phyloP scores from a whole-genome alignment of 2,113 vertebrate genomes.

The Aldabrachelys gigantea region DNA sequence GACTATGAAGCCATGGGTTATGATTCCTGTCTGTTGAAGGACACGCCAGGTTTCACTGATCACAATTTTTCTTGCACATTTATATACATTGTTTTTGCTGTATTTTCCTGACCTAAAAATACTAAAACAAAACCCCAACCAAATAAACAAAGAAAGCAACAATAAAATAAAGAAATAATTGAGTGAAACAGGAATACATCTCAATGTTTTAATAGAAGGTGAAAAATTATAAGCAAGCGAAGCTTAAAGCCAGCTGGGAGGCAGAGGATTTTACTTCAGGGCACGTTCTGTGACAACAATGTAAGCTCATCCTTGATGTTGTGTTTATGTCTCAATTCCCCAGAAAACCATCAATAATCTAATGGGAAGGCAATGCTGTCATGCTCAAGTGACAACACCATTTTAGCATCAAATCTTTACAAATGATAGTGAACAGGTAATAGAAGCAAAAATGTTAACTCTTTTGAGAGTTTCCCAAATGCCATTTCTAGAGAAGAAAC shows the following conservation, averaged over 20 bases:
- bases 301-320: slow-evolving; percentile 62
- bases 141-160: not conserved
- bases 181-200: slow-evolving; percentile 38
- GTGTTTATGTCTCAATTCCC: slow-evolving; percentile 68
- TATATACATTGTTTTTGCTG: not conserved
- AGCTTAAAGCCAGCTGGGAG: slow-evolving; percentile 53
- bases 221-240: slow-evolving; percentile 59
- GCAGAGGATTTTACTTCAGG: slow-evolving; percentile 57
- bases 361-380: slow-evolving; percentile 59
- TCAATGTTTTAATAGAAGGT: slow-evolving; percentile 66
- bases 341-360: slow-evolving; percentile 72
- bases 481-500: not conserved
- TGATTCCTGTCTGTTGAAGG: not conserved
- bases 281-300: slow-evolving; percentile 54
- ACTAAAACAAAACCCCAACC: not conserved
- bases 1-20: not conserved
- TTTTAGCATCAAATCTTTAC: slow-evolving; percentile 45
- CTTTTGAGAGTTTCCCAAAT: slow-evolving; percentile 34
- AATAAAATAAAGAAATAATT: slow-evolving; percentile 20
- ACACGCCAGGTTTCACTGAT: not conserved
- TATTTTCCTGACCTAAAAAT: slow-evolving; percentile 5
- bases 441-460: slow-evolving; percentile 35
- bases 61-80: not conserved
- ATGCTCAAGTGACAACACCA: slow-evolving; percentile 66
- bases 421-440: slow-evolving; percentile 58